Percentiles rank a stretch among this genome's conserved stretches.
Conservation (phyloP, 2,888 invertebrate genomes). For the Eristalis intricaria region DNA sequence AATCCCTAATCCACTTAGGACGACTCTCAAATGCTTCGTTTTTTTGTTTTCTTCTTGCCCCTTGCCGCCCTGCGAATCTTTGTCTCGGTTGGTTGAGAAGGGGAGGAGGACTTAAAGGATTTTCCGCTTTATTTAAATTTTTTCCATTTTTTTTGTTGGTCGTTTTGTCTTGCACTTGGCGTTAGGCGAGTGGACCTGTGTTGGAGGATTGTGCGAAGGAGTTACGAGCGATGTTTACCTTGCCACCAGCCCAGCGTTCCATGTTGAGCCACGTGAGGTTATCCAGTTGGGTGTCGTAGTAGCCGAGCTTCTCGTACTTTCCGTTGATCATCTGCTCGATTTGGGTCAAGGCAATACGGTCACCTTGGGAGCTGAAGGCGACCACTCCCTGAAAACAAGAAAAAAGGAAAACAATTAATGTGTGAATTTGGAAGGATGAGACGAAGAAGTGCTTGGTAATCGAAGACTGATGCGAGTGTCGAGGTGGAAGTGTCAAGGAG, state of each 20-base stretch:
- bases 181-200: too few species aligned
- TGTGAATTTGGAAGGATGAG: neutral
- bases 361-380: constrained; percentile 98
- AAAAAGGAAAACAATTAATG: neutral
- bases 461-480: too few species aligned
- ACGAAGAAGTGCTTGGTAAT: neutral
- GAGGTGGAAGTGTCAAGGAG: too few species aligned
- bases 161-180: neutral
- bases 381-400: constrained; percentile 91
- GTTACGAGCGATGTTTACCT: constrained; percentile 76
- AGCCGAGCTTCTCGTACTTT: constrained; percentile 95
- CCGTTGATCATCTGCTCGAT: constrained; percentile 98
- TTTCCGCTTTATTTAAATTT: constrained; percentile 1
- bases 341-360: constrained; percentile 98
- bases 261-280: constrained; percentile 96
- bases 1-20: constrained; percentile 21
- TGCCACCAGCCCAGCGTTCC: constrained; percentile 94
- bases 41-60: neutral
- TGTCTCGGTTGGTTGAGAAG: neutral
- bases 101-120: neutral
- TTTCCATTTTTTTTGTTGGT: neutral
- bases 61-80: neutral
- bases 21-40: neutral
- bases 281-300: constrained; percentile 97
- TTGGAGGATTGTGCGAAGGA: neutral